Base-by-base conservation (phyloP, 2,888 invertebrate species). In the Chloromyia formosa region DNA sequence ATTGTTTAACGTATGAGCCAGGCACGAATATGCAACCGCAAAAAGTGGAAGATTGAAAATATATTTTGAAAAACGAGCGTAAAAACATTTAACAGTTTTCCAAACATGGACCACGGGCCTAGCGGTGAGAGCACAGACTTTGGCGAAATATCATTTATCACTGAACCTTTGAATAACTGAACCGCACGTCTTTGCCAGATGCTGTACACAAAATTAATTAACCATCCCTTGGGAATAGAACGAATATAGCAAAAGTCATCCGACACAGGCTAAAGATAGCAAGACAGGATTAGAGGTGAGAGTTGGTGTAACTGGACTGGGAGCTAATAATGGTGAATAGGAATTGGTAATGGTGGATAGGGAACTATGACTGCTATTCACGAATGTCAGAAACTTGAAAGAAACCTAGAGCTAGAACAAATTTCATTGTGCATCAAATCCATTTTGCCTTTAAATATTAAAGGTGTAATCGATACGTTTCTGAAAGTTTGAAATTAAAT, bases 191-290 rank as follows among this genome's bases (percentile, higher is more conserved):
- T 27, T 62, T 61, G 60, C 27, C 73, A 73, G 73, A 73, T 73
- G 73, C 42, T 73, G 53, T 62, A n/a, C 49, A 54, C 35, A 62
- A 73, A 73, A 61, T 62, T 73, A 73, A 73, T 73, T 73, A 73
- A 73, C 58, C 40, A 16, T 12, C 12, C 7, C n/a, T 1, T 5
- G 14, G 12, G 12, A 49, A n/a, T 49, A 3, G 49, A 49, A 49
- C 12, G 49, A n/a, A 35, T 35, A 7, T 4, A 49, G 49, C 49
- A 49, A 49, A 49, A 49, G 49, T 49, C 49, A n/a, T 49, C 49
- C 42, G 7, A 42, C 42, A 5, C 42, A 42, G 42, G 42, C 42
- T 5, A 12, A 42, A 42, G 42, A 42, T 12, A n/a, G n/a, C n/a
- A n/a, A 42, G 42, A 42, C 5, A 42, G 42, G 42, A 42, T 42